Evolutionary conservation across 1,140 invertebrate species (phyloP).

Genomic region (Rhopalosiphum padi): DNA sequence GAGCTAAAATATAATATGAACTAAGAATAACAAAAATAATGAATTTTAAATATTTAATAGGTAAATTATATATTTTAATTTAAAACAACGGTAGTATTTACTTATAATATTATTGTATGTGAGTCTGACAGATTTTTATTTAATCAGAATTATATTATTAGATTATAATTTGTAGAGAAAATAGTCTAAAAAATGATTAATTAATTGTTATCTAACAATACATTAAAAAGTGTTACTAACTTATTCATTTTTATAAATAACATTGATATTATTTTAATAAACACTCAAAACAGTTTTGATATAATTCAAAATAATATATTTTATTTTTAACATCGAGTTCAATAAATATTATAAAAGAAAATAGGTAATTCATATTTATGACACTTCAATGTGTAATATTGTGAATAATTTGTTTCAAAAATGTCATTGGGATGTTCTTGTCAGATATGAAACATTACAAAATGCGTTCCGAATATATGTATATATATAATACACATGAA

Average conservation of each 20-base stretch:
- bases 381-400: neutral
- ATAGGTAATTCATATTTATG: neutral
- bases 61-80: neutral
- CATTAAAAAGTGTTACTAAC: neutral
- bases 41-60: too few relatives aligned
- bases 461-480: neutral
- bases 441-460: neutral
- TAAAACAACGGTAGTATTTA: neutral
- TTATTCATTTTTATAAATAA: neutral
- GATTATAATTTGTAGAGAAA: neutral
- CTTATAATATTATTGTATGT: neutral
- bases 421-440: neutral
- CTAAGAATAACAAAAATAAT: neutral
- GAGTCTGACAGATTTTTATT: neutral
- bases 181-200: neutral
- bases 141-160: neutral
- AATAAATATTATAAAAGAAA: neutral
- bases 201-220: neutral
- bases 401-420: conserved; percentile 1
- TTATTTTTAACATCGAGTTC: neutral
- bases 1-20: neutral
- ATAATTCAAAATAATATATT: neutral
- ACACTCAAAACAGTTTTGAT: neutral
- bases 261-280: neutral
- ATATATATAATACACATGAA: neutral